These are phyloP conservation scores for Euplexia lucipara DNA, from an alignment of 2,888 invertebrate genomes.

Conservation along the genomic window DNA sequence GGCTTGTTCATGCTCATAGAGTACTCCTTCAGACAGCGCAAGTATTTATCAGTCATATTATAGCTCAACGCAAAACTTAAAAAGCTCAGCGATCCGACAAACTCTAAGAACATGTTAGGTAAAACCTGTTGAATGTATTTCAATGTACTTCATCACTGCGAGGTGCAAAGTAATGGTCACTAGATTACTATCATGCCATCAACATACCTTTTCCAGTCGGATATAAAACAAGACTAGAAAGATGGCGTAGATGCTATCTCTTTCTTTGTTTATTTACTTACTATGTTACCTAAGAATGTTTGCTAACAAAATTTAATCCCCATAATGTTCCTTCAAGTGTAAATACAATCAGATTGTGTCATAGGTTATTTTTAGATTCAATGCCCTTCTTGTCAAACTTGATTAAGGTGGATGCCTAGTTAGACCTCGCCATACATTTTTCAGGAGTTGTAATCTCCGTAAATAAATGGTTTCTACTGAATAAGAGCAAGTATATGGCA, in stretches of 20 bases:
- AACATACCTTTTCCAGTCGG: constrained; percentile 20
- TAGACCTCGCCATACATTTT: too few relatives aligned
- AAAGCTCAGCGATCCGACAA: constrained; percentile 17
- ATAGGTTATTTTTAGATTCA: too few relatives aligned
- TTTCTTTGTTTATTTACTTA: neutral
- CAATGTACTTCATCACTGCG: constrained; percentile 30
- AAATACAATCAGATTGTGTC: too few relatives aligned
- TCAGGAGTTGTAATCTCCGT: too few relatives aligned
- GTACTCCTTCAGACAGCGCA: too few relatives aligned
- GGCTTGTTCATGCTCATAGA: too few relatives aligned
- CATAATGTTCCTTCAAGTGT: neutral
- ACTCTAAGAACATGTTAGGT: constrained; percentile 16
- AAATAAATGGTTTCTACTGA: too few relatives aligned
- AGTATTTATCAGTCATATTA: too few relatives aligned
- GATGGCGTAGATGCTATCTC: constrained; percentile 16
- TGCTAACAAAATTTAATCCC: neutral
- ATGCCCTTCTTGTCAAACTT: too few relatives aligned
- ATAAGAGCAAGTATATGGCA: too few relatives aligned
- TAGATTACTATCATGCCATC: constrained; percentile 36
- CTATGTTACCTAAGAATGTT: neutral
- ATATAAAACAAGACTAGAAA: constrained; percentile 28
- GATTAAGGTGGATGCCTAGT: too few relatives aligned
- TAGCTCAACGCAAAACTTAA: neutral
- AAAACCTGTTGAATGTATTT: constrained; percentile 46
- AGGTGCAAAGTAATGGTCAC: constrained; percentile 42